phyloP scores from a whole-genome alignment of 2,113 vertebrate species.

The Phoenicopterus ruber region DNA sequence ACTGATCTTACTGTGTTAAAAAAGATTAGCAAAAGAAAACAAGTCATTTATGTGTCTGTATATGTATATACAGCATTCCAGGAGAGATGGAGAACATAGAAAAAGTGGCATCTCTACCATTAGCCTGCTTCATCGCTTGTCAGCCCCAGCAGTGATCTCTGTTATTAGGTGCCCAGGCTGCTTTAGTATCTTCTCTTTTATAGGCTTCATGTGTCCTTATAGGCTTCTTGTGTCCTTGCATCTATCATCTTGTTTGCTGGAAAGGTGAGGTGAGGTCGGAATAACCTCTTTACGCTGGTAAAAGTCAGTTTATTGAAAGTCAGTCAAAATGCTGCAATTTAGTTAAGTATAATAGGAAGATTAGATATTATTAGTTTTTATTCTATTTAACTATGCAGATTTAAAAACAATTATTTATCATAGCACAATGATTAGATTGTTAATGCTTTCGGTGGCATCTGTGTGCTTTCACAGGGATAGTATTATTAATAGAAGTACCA shows the following conservation, averaged over 20 bases:
- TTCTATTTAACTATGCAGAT: not conserved
- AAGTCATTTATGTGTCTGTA: not conserved
- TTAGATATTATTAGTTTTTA: not conserved
- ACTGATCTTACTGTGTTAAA: not conserved
- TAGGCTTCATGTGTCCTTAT: not conserved
- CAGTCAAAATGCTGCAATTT: not conserved
- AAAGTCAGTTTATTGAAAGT: not conserved
- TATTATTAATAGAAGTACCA: not conserved
- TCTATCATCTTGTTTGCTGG: not conserved
- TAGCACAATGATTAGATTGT: not conserved
- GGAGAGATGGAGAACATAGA: not conserved
- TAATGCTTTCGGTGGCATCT: not conserved
- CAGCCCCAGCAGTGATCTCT: not conserved
- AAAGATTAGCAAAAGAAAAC: not conserved
- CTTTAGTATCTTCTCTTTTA: not conserved
- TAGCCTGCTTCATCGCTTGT: no score
- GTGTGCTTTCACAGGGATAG: not conserved
- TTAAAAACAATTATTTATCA: not conserved
- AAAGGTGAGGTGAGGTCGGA: not conserved
- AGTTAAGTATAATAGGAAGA: not conserved
- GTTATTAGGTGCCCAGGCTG: not conserved
- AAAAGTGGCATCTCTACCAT: not conserved
- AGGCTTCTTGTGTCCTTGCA: not conserved
- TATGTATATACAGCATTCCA: not conserved
- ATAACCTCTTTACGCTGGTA: not conserved